phyloP scores from a whole-genome alignment of 2,113 vertebrate genomes.

The Lethenteron camtschaticum region DNA sequence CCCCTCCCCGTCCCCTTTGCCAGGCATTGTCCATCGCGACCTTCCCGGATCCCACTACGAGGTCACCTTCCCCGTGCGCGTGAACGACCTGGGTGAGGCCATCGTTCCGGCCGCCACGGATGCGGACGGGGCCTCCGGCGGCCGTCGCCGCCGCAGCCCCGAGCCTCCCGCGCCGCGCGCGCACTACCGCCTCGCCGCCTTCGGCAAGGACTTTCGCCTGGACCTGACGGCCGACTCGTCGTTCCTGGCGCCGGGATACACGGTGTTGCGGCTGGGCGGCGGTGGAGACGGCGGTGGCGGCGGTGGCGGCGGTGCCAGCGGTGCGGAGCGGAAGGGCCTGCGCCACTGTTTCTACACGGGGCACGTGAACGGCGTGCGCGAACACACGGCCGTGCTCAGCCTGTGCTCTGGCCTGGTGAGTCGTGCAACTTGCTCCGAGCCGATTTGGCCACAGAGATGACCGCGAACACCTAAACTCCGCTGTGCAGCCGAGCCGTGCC shows the following conservation, averaged over 20 bases:
- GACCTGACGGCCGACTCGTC: conserved; percentile 57
- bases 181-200: conserved; percentile 56
- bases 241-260: conserved; percentile 49
- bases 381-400: conserved; percentile 49
- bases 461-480: too few relatives aligned
- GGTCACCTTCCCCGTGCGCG: conserved; percentile 54
- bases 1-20: background rate
- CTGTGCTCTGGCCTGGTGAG: conserved; percentile 85
- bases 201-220: conserved; percentile 61
- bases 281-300: conserved; percentile 15
- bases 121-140: conserved; percentile 29
- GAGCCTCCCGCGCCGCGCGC: conserved; percentile 25
- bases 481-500: too few relatives aligned
- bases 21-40: background rate
- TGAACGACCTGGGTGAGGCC: conserved; percentile 65
- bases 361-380: conserved; percentile 43
- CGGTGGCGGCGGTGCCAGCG: conserved; percentile 27
- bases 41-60: conserved; percentile 18
- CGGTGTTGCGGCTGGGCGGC: conserved; percentile 39
- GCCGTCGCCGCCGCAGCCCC: conserved; percentile 41
- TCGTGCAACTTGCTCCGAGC: conserved; percentile 8
- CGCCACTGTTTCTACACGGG: conserved; percentile 82
- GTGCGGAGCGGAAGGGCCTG: conserved; percentile 39
- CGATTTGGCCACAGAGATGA: too few relatives aligned
- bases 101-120: conserved; percentile 30